Base-by-base conservation (phyloP, 2,113 vertebrate species). In the Semnornis frantzii region DNA sequence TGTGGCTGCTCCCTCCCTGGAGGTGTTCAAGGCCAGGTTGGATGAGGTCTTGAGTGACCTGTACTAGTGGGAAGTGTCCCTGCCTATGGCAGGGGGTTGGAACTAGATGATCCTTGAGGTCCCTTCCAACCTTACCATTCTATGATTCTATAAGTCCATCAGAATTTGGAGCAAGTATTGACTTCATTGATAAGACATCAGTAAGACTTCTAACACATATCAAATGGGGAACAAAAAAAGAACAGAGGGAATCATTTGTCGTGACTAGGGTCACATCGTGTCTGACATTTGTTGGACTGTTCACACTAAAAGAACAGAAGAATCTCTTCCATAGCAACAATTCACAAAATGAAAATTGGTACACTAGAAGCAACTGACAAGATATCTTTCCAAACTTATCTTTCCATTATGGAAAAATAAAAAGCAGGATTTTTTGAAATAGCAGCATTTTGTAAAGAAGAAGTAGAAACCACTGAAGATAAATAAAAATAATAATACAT, bases 241-340 rank as follows among this genome's bases (percentile, higher is more conserved):
- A 87, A 76, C 2, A 58, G 42, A 52, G 6, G 27, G 60, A 91
- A 77, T 34, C 0, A 52, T 85, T 58, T 89, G 15, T 33, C 37
- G 59, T 20, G 0, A 58, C 14, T 72, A 21, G 13, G 74, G 60
- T 52, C 34, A 64, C 4, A 0, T 62, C 1, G 2, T 8, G 7
- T 44, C 62, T 68, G 50, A 68, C 42, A 77, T 63, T 64, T 58
- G 5, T 64, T 71, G 73, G 11, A 59, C 59, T 48, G 44, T 44
- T 84, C 21, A 4, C 15, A 59, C 42, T 76, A 85, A 76, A 94
- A 73, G 12, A 87, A 76, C 92, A 73, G 12, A 79, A 87, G 5
- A 69, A 46, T 15, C 5, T 89, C 23, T 63, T 91, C 65, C 28
- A 33, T 9, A 39, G 23, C 46, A 81, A 62, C 5, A 54, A 60